Base-by-base conservation (phyloP, 2,113 vertebrate genomes). In the Naja naja region DNA sequence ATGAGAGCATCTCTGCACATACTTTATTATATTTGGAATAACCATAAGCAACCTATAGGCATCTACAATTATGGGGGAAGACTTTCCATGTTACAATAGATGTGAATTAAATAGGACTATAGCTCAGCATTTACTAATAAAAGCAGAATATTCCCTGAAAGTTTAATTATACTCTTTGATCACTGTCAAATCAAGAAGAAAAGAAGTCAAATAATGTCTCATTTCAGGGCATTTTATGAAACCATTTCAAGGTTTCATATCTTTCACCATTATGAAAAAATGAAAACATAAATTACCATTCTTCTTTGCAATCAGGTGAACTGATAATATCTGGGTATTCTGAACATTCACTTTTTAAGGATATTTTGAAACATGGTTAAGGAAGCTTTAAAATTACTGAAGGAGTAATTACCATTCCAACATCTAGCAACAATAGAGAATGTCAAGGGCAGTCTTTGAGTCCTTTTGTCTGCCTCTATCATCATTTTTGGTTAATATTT, bases 401-500 rank as follows among this genome's bases (percentile, higher is more conserved):
- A 53, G 5, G 3, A 30, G 23, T 14, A 64, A 87, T 55, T 81
- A 39, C 60, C 1, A 10, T 64, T 60, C 85, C 30, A 52, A 34
- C 30, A 34, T 91, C 64, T 56, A n/a, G 74, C 9, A n/a, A 85
- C 27, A 53, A 91, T 34, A 27, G 43, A 25, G 87, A 88, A n/a
- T 3, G 6, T 74, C n/a, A 47, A 20, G 25, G 22, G 52, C 9
- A 88, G 49, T 64, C 25, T n/a, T 10, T 34, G 23, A 39, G 23
- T 43, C 60, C 43, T 16, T 49, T 27, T 64, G 49, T 25, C 56
- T 90, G 27, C 14, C 3, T n/a, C 53, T 54, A 27, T 5, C 58
- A 74, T 74, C 16, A 58, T 89, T 89, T 91, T 86, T 88, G 52
- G 90, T 91, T 45, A 89, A 85, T 55, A 9, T 58, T 93, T 90